Base-by-base conservation (phyloP, 2,888 invertebrate genomes). In the Eupithecia insigniata region DNA sequence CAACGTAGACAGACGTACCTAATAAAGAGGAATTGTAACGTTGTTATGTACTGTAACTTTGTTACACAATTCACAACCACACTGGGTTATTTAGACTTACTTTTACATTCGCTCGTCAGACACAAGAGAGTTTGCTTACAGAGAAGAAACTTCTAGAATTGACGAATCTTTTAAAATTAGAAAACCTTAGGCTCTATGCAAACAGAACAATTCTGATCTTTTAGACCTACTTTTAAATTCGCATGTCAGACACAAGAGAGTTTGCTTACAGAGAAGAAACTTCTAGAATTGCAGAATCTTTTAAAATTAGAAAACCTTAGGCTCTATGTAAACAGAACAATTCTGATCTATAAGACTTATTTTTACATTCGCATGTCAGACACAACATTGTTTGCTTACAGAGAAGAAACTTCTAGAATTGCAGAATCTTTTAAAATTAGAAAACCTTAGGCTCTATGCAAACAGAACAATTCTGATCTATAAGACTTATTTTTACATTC, bases 11-110 rank as follows among this genome's bases (percentile, higher is more conserved):
- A 36, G 36, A 12, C 64, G n/a, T 36, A 67, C 28, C 60, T 58
- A 72, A 72, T 76, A 72, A 76, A 70, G 66, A 64, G 67, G 66
- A 74, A 74, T 72, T 72, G 74, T 70, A 72, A 76, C 74, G 65
- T 69, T 75, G 73, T 73, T 71, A 71, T 69, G 69, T 74, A 28
- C 65, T 18, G 67, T 73, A 43, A 66, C 67, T 22, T 66, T 69
- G 43, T 74, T 64, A 74, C 74, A 72, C 71, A 74, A 74, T 72
- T 67, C 69, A 70, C 66, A 65, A 71, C 74, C 74, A 62, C 74
- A 69, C 55, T 43, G 66, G 74, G 66, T 69, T 74, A 69, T 74
- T 74, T 74, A 66, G 71, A 39, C 60, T 58, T 71, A 67, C 71
- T 74, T 74, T 69, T 67, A 74, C 74, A 71, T 74, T 69, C 58